Percentiles rank a stretch among this genome's conserved stretches.
Evolutionary conservation across 2,888 invertebrate genomes (phyloP).

Genomic region (Schizaphis graminum): DNA sequence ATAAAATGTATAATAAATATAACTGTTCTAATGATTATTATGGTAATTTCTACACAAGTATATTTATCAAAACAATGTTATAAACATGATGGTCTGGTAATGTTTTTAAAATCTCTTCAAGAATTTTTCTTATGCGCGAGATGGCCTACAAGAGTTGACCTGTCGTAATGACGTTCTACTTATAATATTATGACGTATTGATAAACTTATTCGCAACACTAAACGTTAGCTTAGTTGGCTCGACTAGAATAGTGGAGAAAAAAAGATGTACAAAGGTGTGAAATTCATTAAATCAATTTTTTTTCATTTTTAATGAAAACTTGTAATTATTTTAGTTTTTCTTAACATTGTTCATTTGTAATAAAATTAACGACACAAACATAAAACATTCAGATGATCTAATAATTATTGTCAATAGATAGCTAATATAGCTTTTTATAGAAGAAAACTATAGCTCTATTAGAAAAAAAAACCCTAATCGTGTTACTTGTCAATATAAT

Average conservation of each 20-base stretch:
- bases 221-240: not conserved
- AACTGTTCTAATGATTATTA: not conserved
- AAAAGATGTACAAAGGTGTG: not conserved
- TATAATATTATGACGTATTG: no score
- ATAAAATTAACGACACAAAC: not conserved
- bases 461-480: not conserved
- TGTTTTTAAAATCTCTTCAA: not conserved
- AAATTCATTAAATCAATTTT: not conserved
- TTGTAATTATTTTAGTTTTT: not conserved
- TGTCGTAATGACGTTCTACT: not conserved
- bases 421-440: not conserved
- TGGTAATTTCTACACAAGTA: not conserved
- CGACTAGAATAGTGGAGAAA: not conserved
- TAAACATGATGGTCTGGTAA: not conserved
- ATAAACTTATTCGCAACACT: not conserved
- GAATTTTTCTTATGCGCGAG: not conserved
- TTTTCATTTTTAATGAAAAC: not conserved
- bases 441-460: not conserved
- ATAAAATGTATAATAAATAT: not conserved
- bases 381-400: not conserved
- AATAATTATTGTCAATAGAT: no score
- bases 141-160: not conserved
- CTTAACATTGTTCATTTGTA: not conserved
- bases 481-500: not conserved
- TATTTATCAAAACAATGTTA: not conserved